A percentile compares a stretch with the other conserved stretches of the same genome.
Evolutionary conservation across 2,113 vertebrate species (phyloP).

Genomic region (Proteles cristata): DNA sequence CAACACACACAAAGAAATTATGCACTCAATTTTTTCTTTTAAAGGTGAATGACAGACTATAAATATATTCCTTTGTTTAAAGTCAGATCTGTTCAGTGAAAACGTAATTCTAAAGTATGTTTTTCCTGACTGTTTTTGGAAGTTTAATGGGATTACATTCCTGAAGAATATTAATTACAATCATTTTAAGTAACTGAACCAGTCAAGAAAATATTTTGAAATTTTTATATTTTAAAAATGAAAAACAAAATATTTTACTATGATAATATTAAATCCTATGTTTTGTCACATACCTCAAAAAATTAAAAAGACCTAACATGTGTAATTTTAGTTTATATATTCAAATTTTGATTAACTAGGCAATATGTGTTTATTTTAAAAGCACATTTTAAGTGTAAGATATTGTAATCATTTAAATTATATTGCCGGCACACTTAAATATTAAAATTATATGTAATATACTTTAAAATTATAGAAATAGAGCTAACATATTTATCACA

Average conservation of each 20-base stretch:
- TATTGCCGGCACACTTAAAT: neutral
- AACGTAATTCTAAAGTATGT: neutral
- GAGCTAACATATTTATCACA: neutral
- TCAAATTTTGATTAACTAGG: neutral
- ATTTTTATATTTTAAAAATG: neutral
- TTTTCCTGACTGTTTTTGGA: neutral
- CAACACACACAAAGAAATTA: neutral
- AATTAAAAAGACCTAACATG: neutral
- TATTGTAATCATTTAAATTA: neutral
- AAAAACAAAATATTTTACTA: neutral
- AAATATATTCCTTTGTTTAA: neutral
- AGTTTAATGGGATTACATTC: neutral
- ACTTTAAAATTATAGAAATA: neutral
- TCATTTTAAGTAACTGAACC: neutral
- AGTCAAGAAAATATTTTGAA: neutral
- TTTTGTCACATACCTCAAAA: neutral
- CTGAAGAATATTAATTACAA: neutral
- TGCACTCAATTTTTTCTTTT: neutral
- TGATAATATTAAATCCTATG: neutral
- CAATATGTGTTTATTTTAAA: neutral
- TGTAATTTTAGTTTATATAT: neutral
- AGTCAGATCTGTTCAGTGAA: neutral
- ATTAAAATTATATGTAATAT: neutral
- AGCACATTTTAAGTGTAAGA: neutral
- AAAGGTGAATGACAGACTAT: neutral